Percentiles rank a stretch among this genome's conserved stretches.
Conservation (phyloP, 2,797 vertebrate genomes). For the Alfaro cultratus region DNA sequence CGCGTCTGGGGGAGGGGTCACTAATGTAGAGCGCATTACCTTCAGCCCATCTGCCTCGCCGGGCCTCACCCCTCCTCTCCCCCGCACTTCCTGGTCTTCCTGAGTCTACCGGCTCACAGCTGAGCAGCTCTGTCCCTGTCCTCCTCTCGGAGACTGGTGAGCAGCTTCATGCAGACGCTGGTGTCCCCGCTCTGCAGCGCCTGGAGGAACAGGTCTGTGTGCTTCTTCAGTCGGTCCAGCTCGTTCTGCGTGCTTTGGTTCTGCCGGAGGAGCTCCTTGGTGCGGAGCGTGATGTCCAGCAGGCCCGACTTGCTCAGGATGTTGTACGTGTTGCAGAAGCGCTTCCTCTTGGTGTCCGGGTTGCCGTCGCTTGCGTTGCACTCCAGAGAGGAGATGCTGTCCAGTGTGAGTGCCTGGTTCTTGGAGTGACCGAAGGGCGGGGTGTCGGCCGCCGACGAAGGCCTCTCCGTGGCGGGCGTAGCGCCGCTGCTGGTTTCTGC, state of each 20-base stretch:
- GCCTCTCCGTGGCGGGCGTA: constrained; percentile 39
- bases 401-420: constrained; percentile 3
- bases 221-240: constrained; percentile 86
- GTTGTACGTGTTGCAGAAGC: constrained; percentile 93
- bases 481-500: constrained; percentile 37
- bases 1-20: constrained; percentile 27
- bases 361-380: constrained; percentile 14
- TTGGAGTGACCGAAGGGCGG: constrained; percentile 20
- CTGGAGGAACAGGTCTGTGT: constrained; percentile 87
- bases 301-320: constrained; percentile 89
- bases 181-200: constrained; percentile 83
- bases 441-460: constrained; percentile 35
- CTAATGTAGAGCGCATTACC: constrained; percentile 53
- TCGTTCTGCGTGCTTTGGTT: constrained; percentile 89
- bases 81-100: background rate
- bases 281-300: constrained; percentile 92
- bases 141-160: constrained; percentile 79
- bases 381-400: constrained; percentile 15
- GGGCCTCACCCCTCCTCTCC: constrained; percentile 16
- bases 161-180: constrained; percentile 82
- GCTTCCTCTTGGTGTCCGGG: constrained; percentile 81
- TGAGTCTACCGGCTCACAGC: constrained; percentile 41
- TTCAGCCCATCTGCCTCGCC: constrained; percentile 59
- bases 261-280: constrained; percentile 91
- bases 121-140: constrained; percentile 21